These are phyloP conservation scores for Reinhardtius hippoglossoides DNA, from an alignment of 2,113 vertebrate species.

Conservation along the genomic window DNA sequence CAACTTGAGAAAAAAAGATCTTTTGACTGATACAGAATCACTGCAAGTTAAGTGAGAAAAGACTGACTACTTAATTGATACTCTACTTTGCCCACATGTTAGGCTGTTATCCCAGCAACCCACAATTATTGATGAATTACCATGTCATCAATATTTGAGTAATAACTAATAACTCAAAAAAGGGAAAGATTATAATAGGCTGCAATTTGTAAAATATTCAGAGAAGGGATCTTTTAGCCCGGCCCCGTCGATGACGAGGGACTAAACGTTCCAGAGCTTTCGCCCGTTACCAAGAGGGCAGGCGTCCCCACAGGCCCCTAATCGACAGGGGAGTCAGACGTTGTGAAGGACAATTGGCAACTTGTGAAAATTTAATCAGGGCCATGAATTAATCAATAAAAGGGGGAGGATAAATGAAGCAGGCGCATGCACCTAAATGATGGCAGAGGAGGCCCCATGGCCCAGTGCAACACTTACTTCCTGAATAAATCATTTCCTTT, in stretches of 20 bases:
- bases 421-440: constrained; percentile 64
- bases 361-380: constrained; percentile 80
- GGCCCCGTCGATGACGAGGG: constrained; percentile 40
- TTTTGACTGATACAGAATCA: constrained; percentile 28
- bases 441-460: constrained; percentile 63
- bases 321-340: constrained; percentile 70
- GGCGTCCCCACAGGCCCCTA: constrained; percentile 60
- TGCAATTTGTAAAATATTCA: constrained; percentile 67
- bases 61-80: constrained; percentile 70
- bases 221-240: constrained; percentile 32
- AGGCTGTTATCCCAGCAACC: constrained; percentile 54
- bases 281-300: constrained; percentile 62
- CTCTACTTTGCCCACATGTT: constrained; percentile 44
- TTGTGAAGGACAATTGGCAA: constrained; percentile 80
- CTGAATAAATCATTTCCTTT: constrained; percentile 82
- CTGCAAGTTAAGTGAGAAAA: constrained; percentile 37
- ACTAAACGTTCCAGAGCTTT: constrained; percentile 42
- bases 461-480: constrained; percentile 58
- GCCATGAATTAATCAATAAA: constrained; percentile 83
- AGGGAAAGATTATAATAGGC: constrained; percentile 56
- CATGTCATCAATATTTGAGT: constrained; percentile 76
- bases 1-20: neutral
- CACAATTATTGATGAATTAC: constrained; percentile 71
- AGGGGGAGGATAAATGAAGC: constrained; percentile 71
- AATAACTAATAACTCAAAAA: constrained; percentile 49